Percentiles rank a stretch among this genome's conserved stretches.
Conservation (phyloP, 2,888 invertebrate genomes). For the Melanostoma scalare region DNA sequence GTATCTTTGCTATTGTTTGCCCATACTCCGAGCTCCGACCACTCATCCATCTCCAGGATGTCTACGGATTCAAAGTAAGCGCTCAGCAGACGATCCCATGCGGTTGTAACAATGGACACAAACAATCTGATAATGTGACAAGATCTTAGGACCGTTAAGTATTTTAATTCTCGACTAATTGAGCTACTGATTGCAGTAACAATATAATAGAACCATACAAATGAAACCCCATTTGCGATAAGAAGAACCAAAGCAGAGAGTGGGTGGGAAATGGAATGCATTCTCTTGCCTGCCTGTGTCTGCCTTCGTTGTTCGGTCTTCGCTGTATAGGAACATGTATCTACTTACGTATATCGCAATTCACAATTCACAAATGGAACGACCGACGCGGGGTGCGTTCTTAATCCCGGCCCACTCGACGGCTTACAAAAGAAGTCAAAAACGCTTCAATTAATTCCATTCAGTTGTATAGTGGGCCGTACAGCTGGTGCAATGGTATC, state of each 20-base stretch:
- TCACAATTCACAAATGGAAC: slow-evolving; percentile 35
- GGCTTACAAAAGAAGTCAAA: slow-evolving; percentile 68
- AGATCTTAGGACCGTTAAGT: slow-evolving; percentile 67
- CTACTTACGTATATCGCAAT: not conserved
- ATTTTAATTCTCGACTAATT: slow-evolving; percentile 72
- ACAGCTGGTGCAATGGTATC: slow-evolving; percentile 27
- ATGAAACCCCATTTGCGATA: slow-evolving; percentile 49
- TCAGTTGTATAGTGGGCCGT: slow-evolving; percentile 61
- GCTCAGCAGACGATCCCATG: slow-evolving; percentile 46
- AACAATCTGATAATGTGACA: slow-evolving; percentile 72
- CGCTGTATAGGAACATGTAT: no score
- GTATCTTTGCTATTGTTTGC: slow-evolving; percentile 25
- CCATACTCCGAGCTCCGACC: slow-evolving; percentile 6
- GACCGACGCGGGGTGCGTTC: slow-evolving; percentile 59
- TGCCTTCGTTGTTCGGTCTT: not conserved
- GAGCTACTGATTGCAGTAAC: slow-evolving; percentile 70
- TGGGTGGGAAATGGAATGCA: slow-evolving; percentile 51
- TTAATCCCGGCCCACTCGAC: slow-evolving; percentile 63
- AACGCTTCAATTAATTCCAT: slow-evolving; percentile 71
- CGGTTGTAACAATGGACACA: slow-evolving; percentile 69
- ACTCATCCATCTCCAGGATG: slow-evolving; percentile 67
- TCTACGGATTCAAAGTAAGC: slow-evolving; percentile 49
- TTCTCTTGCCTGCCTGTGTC: slow-evolving; percentile 31
- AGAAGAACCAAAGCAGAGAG: slow-evolving; percentile 18
- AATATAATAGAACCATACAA: slow-evolving; percentile 58